Base-by-base conservation (phyloP, 2,113 vertebrate species). In the Terrapene triunguis region DNA sequence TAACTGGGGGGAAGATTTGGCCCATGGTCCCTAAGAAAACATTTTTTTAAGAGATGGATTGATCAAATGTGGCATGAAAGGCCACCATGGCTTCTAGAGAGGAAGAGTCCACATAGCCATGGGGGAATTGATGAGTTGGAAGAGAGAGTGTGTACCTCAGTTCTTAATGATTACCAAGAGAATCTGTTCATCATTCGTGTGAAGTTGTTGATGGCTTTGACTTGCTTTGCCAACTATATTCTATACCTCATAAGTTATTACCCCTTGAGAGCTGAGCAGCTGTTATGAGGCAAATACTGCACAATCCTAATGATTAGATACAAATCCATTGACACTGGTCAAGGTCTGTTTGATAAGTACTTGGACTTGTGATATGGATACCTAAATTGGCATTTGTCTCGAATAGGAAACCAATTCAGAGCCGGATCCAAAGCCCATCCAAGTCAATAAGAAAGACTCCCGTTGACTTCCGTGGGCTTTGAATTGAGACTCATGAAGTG, bases 401-500 rank as follows among this genome's bases (percentile, higher is more conserved):
- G 1, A 51, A 38, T 38, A 55, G 6, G 27, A 2, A 47, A 9
- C 24, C 16, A 5, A 89, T 78, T 54, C 19, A 1, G 65, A 79
- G 86, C 53, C 78, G 0, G 1, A 11, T 35, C 13, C 65, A 3
- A 5, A 29, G 1, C 10, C 24, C 74, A 24, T 65, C 69, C 6
- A 29, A 24, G 8, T 17, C 10, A 1, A 27, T 21, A 38, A 21
- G 83, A 8, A 29, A 80, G 54, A 2, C 2, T 50, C 13, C 21
- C 32, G 13, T 57, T 62, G 57, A 1, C 76, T 19, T 51, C 88
- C 14, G 78, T 1, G n/a, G 79, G 62, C 3, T 5, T 19, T 78
- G 74, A 59, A 78, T 10, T 0, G 10, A 24, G 57, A 10, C 0
- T 0, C 2, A 0, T 1, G 86, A 48, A 53, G 38, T 0, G 12